Evolutionary conservation across 2,888 invertebrate species (phyloP), one percentile per base, ranked within the genome.

Genomic region (Sthenelais limicola): DNA sequence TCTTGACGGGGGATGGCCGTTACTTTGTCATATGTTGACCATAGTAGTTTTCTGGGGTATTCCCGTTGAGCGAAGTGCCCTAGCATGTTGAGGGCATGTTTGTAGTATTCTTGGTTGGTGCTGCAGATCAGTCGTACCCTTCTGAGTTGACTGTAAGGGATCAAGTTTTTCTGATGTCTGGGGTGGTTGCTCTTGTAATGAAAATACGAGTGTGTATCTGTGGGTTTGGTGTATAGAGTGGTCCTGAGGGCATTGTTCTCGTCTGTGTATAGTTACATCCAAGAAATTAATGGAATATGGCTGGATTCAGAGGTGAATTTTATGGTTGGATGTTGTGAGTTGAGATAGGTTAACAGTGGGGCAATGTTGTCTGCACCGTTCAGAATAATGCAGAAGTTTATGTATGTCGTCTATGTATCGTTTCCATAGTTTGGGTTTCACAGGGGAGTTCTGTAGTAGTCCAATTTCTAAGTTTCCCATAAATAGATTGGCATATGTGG

Each of bases 321-420:
- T 30, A 66, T 66, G 3, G 38, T 66, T 21, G 18, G 1, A 18
- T 66, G 66, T 5, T 5, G 7, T 3, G 18, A 3, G 26, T 66
- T 66, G 2, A 66, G 43, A 24, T 66, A 24, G 4, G 35, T 2
- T 15, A 66, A 5, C 3, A 66, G 18, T 5, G 1, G 1, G 15
- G 32, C 30, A 9, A 38, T 30, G 1, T 62, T 47, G 7, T 56
- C 38, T 54, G 5, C 28, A 1, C n/a, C 48, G 9, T 51, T 48
- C 15, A 68, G 56, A 73, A 74, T 74, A 18, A 77, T 69, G 18
- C 74, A 35, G 49, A 74, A 74, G 18, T n/a, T n/a, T n/a, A n/a
- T n/a, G n/a, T n/a, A 74, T 73, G 32, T 77, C 77, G 48, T 72
- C 74, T 24, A 76, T 77, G 49, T 48, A 77, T 43, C 77, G 26